Base-by-base conservation (phyloP, 2,888 invertebrate genomes). In the Melieria crassipennis region DNA sequence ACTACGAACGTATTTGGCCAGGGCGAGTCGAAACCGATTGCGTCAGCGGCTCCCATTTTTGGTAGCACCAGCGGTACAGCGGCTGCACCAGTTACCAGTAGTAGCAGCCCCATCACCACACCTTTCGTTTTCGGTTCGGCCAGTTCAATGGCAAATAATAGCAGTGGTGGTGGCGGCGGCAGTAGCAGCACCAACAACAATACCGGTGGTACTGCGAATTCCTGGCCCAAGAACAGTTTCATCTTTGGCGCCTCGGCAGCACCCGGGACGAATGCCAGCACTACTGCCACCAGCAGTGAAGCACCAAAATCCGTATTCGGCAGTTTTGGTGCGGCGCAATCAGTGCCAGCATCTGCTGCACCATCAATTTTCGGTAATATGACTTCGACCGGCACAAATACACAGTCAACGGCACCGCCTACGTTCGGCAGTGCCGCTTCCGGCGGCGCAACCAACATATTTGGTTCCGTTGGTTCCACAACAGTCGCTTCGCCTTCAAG, bases 341-440 rank as follows among this genome's bases (percentile, higher is more conserved):
- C 60, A 48, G 11, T 74, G 7, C 72, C 65, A 52, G 7, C 61
- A 46, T 66, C 69, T 56, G 61, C 63, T 42, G 42, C 63, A 9
- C 47, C 72, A 4, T 9, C 62, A 13, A 56, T 30, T 61, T 63
- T 48, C 7, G 43, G 43, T 48, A 13, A 43, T 16, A 48, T 70
- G 30, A 46, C 6, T 10, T 58, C 66, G 10, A 75, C 72, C 46
- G 66, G 68, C 13, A 68, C 74, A 50, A 71, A 73, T 42, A 30
- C 30, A 30, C 30, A 30, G 30, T 68, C 78, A 5, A 74, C 72
- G 42, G 74, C 76, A 11, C 74, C 76, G 58, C 71, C 77, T 9
- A 75, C 79, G 52, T 75, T 79, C 56, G 73, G 79, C 57, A 69
- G 77, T 69, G 72, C 78, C 10, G 75, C 78, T n/a, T 75, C 78